Conservation (phyloP, 1,140 invertebrate genomes). For the Drosophila erecta region DNA sequence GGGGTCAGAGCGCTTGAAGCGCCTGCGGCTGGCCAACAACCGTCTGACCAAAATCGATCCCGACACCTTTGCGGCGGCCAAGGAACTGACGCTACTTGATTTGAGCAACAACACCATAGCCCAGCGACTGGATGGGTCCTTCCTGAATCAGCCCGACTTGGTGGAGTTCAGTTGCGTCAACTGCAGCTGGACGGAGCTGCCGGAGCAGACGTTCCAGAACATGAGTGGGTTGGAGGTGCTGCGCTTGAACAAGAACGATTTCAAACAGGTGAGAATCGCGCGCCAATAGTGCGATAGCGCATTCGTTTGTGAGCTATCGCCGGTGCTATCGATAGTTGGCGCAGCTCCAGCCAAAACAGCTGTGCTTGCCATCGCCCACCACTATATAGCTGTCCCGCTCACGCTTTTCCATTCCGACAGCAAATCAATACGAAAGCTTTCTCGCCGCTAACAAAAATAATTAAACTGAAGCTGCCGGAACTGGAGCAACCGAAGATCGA, state of each 20-base stretch:
- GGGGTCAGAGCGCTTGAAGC: constrained; percentile 55
- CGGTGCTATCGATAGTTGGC: neutral
- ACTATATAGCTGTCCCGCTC: constrained; percentile 55
- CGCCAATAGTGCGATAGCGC: constrained; percentile 32
- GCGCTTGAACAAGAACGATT: constrained; percentile 85
- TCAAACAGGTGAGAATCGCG: constrained; percentile 67
- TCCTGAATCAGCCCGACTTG: constrained; percentile 74
- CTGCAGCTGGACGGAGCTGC: constrained; percentile 76
- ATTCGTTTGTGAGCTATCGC: neutral
- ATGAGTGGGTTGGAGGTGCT: constrained; percentile 83
- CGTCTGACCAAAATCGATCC: constrained; percentile 85
- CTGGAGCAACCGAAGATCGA: constrained; percentile 64
- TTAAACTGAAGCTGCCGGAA: constrained; percentile 78
- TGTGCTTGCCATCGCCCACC: constrained; percentile 30
- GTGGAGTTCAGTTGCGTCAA: constrained; percentile 70
- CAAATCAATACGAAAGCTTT: constrained; percentile 84
- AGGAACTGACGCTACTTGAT: constrained; percentile 85
- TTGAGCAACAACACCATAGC: constrained; percentile 85
- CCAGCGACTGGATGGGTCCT: constrained; percentile 76
- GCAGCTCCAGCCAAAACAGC: neutral
- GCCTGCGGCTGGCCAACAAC: constrained; percentile 86
- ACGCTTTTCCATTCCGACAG: constrained; percentile 56
- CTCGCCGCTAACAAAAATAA: constrained; percentile 69
- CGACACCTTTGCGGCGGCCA: constrained; percentile 85
- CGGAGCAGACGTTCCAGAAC: constrained; percentile 84